Evolutionary conservation across 2,113 vertebrate genomes (phyloP), one percentile per base, ranked within the genome.

Genomic region (Muntiacus reevesi): DNA sequence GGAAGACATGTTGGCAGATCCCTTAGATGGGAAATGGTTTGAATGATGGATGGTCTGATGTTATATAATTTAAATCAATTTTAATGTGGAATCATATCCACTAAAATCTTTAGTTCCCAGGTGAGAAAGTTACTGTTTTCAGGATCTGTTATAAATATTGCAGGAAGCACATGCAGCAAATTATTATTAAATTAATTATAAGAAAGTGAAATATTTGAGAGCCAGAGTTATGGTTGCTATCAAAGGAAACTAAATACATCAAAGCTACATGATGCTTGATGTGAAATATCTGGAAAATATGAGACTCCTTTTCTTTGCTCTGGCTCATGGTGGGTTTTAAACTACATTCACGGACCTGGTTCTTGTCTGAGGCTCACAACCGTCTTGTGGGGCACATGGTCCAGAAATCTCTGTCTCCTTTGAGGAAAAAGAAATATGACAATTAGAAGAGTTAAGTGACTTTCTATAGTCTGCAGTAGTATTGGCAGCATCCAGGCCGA

Each of bases 151-250:
- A 43, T 60, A 57, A 89, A 55, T 91, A 43, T 25, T 82, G 23
- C 95, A 81, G 71, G 64, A 89, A 76, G 67, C 21, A 55, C 36
- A 91, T 15, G 28, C 52, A 79, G 23, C 28, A 50, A 83, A 33
- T 88, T 94, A 88, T 93, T 91, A 86, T 81, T 84, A 93, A 93
- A 89, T 91, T 95, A 67, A 86, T 76, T 81, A 59, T 71, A 91
- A 94, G 78, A 93, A 93, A 85, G 74, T 93, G 40, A 97, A 97
- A 45, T 83, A 83, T 94, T 81, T 62, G 47, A 67, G 19, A 36
- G 36, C 50, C 78, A 89, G 91, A 55, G 45, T 52, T 93, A 86
- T 91, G 95, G 55, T 50, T 89, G 43, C 59, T n/a, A 30, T 87
- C 33, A 97, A 91, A 97, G 55, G 82, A 93, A 96, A 83, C 36